Evolutionary conservation across 2,797 vertebrate genomes (phyloP), one percentile per base, ranked within the genome.

Genomic region (Hozukius guyotensis): DNA sequence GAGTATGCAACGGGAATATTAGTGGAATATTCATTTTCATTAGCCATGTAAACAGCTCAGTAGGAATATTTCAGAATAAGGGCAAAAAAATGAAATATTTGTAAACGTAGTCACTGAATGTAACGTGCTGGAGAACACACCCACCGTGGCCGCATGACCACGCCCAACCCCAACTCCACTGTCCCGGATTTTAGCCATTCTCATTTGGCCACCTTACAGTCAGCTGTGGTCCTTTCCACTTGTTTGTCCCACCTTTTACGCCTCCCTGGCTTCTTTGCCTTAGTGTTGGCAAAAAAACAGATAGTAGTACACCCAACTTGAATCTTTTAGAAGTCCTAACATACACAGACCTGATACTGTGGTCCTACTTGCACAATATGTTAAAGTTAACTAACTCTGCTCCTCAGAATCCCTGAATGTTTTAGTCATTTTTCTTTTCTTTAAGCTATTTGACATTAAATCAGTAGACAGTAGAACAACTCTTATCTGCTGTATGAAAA

Each of bases 351-450:
- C 7, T 20, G 16, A 34, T 32, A 11, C 22, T 29, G 14, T 52
- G 18, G 0, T 59, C 38, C 11, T 31, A 6, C 31, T 27, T 25
- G 8, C 6, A 29, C 12, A 64, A 64, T 14, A 36, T 12, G 2
- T 62, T 57, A 8, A 73, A 55, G 25, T 70, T 31, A 13, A 53
- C 27, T 13, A 32, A 31, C 31, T 42, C 32, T 60, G 25, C 29
- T 65, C 5, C 8, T 36, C 38, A 24, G 6, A 59, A 46, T 25
- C 42, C 6, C 31, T 74, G 3, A 11, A 36, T 49, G 34, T 49
- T 77, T 67, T 11, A 56, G 69, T 25, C 9, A 14, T 38, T 63
- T 56, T 56, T 24, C 13, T 68, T 78, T 69, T 5, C 46, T 83
- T 73, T 10, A 42, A 79, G 52, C 13, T 27, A 14, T 61, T 32